These are phyloP conservation scores for Rhea pennata DNA, from an alignment of 2,113 vertebrate genomes.

Conservation along the genomic window DNA sequence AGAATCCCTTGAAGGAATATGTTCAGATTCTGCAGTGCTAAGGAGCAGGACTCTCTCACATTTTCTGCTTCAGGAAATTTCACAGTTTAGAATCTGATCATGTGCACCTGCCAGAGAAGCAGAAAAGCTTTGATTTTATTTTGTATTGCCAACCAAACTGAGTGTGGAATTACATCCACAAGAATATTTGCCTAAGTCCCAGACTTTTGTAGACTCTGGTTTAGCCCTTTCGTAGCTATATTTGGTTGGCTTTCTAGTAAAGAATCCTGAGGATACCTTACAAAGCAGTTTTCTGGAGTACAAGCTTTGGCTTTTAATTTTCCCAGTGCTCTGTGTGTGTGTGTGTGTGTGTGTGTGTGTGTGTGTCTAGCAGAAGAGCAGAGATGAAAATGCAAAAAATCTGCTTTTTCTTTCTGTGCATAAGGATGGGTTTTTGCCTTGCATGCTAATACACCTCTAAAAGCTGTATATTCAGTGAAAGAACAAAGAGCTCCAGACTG, in stretches of 20 bases:
- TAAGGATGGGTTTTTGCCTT: background rate
- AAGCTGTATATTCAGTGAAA: background rate
- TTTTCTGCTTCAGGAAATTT: background rate
- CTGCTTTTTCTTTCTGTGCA: background rate
- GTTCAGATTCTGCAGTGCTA: background rate
- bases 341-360: too few relatives aligned
- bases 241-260: background rate
- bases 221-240: background rate
- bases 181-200: background rate
- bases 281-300: background rate
- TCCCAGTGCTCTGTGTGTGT: background rate
- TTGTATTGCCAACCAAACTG: background rate
- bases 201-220: background rate
- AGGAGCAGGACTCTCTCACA: background rate
- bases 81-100: background rate
- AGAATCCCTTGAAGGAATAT: background rate
- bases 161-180: background rate
- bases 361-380: background rate
- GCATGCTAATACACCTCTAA: background rate
- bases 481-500: background rate
- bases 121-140: background rate
- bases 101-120: background rate
- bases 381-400: background rate
- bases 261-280: background rate
- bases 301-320: background rate